Percentiles rank a stretch among this genome's conserved stretches.
Evolutionary conservation across 1,140 invertebrate species (phyloP).

Genomic region (Eurosta solidaginis): DNA sequence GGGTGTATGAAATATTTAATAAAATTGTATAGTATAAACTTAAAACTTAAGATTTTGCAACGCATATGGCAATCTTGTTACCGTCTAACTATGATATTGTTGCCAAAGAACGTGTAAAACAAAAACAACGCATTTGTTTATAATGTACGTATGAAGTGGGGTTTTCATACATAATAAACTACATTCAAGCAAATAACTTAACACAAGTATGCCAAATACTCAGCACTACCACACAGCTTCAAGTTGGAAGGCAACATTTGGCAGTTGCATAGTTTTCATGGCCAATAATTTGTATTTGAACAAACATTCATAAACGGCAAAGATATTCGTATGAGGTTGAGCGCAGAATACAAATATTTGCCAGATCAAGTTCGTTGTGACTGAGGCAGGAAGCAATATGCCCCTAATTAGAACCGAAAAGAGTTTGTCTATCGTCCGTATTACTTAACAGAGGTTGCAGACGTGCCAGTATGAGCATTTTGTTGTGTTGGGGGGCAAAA

Average conservation of each 20-base stretch:
- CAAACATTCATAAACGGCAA: neutral
- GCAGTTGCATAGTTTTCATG: neutral
- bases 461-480: neutral
- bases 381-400: conserved; percentile 51
- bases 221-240: neutral
- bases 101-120: too few relatives aligned
- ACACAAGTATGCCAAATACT: neutral
- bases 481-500: neutral
- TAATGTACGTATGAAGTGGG: too few relatives aligned
- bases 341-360: conserved; percentile 55
- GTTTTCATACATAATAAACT: neutral
- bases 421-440: neutral
- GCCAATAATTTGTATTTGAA: too few relatives aligned
- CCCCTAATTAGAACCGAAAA: conserved; percentile 49
- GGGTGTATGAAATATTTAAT: too few relatives aligned
- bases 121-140: too few relatives aligned
- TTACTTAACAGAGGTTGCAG: neutral
- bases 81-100: too few relatives aligned
- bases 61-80: too few relatives aligned
- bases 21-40: too few relatives aligned
- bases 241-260: neutral
- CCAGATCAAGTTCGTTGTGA: conserved; percentile 20
- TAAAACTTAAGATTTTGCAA: too few relatives aligned
- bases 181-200: neutral
- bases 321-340: neutral